Evolutionary conservation across 2,888 invertebrate genomes (phyloP), one percentile per base, ranked within the genome.

Genomic region (Andrena camellia): DNA sequence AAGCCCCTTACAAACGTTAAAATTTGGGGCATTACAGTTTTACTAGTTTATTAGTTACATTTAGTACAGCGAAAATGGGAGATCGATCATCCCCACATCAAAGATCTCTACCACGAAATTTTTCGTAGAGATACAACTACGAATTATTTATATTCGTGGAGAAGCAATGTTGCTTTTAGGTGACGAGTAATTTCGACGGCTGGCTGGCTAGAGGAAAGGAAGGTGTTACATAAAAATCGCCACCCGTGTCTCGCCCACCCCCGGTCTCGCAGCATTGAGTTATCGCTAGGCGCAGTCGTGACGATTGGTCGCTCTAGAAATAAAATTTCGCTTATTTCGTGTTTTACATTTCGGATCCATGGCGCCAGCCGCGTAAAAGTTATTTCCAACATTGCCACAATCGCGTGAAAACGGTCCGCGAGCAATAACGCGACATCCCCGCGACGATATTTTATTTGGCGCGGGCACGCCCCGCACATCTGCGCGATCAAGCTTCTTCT

Each of bases 371-470:
- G 10, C 29, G 35, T 50, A 7, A 17, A 62, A 67, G 23, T 31
- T 62, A 60, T 59, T 17, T 29, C 60, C 50, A 29, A 29, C 50
- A 48, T 71, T 52, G n/a, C 31, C 23, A 67, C 59, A 35, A 70
- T 71, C 50, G 57, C 17, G 48, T 13, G 70, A 60, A 76, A 66
- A 10, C 48, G 60, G 54, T 29, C 57, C 42, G 59, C 33, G 31
- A 66, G 62, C 81, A 71, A 79, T 84, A 84, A 84, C 66, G 72
- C 78, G 85, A 81, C 81, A 81, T 84, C 77, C 66, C 79, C 35
- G 71, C n/a, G 59, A 20, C 69, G 73, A 78, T 63, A 52, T 74
- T 52, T 76, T 50, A 66, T 60, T 59, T 10, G 23, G 57, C 57
- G 17, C 35, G 59, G 17, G 52, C 29, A 1, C 35, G 35, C 10